Conservation (phyloP, 2,113 vertebrate genomes). For the Toxostoma redivivum region DNA sequence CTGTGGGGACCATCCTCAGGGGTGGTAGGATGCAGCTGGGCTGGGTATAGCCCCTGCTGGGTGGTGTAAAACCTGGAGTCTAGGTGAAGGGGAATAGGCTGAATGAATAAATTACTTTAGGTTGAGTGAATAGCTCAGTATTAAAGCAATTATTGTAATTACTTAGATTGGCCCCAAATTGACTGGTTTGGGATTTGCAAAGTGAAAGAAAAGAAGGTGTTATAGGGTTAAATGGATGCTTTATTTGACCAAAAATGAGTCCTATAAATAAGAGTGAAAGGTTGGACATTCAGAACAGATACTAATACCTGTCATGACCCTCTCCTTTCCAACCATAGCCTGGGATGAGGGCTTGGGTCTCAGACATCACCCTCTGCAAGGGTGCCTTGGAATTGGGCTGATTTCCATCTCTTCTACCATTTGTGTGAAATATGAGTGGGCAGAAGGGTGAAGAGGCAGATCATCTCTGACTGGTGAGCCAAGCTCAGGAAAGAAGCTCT, state of each 20-base stretch:
- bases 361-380: fast-evolving
- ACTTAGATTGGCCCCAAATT: not conserved
- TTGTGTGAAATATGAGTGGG: not conserved
- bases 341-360: not conserved
- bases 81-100: not conserved
- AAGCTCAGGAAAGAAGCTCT: not conserved
- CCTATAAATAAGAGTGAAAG: not conserved
- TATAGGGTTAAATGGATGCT: not conserved
- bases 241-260: not conserved
- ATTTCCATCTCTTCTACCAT: not conserved
- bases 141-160: constrained; percentile 30
- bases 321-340: not conserved
- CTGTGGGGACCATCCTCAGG: not conserved
- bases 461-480: not conserved
- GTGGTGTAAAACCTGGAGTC: not conserved
- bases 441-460: not conserved
- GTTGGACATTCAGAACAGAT: not conserved
- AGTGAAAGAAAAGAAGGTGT: not conserved
- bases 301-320: not conserved
- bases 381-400: not conserved
- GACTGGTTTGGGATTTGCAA: not conserved
- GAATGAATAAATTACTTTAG: not conserved
- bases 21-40: not conserved
- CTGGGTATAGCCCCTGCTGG: not conserved
- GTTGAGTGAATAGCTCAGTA: not conserved